phyloP scores from a whole-genome alignment of 2,888 invertebrate genomes.

The Meta bourneti region DNA sequence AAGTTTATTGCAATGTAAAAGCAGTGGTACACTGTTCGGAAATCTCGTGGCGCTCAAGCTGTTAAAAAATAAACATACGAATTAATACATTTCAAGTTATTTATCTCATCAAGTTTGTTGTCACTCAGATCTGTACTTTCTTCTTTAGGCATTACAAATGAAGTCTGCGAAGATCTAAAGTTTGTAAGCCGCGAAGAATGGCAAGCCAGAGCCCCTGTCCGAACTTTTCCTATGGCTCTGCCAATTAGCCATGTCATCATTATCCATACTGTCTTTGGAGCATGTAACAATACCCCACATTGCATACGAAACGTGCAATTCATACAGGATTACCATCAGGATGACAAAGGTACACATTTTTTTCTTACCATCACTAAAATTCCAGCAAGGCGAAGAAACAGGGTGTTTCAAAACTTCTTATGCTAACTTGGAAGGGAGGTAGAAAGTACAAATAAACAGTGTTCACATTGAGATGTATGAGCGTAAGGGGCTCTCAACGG shows the following conservation, averaged over 20 bases:
- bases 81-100: not conserved
- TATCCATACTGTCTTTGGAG: slow-evolving; percentile 31
- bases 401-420: too few species aligned
- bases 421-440: too few species aligned
- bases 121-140: not conserved
- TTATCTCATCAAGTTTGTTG: not conserved
- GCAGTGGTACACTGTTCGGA: too few species aligned
- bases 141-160: not conserved
- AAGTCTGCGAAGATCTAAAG: not conserved
- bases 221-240: slow-evolving; percentile 14
- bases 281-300: not conserved
- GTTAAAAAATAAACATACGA: too few species aligned
- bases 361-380: too few species aligned
- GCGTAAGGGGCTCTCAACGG: too few species aligned
- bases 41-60: too few species aligned
- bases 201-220: slow-evolving; percentile 35
- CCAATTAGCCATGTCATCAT: slow-evolving; percentile 55
- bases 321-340: slow-evolving; percentile 60
- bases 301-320: slow-evolving; percentile 39
- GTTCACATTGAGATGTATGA: too few species aligned
- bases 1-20: too few species aligned
- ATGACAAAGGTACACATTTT: slow-evolving; percentile 30
- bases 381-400: too few species aligned
- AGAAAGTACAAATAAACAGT: too few species aligned
- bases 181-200: slow-evolving; percentile 43